Base-by-base conservation (phyloP, 1,140 invertebrate species). In the Caenorhabditis tropicalis region DNA sequence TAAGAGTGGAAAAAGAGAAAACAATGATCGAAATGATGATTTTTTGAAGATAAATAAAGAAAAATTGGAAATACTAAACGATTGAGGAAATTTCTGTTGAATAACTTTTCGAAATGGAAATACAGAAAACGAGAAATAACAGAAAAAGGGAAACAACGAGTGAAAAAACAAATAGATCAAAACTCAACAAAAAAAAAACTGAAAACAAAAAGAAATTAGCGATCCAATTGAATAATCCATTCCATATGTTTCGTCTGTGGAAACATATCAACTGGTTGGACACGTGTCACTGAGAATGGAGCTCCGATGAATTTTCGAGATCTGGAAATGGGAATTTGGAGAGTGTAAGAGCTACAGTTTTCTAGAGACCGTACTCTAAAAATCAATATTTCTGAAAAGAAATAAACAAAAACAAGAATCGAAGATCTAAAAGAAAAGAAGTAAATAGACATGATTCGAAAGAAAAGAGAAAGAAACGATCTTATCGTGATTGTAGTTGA, bases 231-330 rank as follows among this genome's bases (percentile, higher is more conserved):
- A 74, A 91, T 79, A 46, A 91, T 88, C 90, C 90, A 91, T 51
- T 91, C 90, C 65, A 88, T 86, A 82, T 91, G 90, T 19, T 83
- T 80, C 7, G 90, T 91, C 43, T 90, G 85, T 2, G 90, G 90
- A 81, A 91, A 91, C 87, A 91, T 88, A 56, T 91, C 90, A 4
- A 91, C 90, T 19, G 90, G 90, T 65, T 88, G 87, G 31, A 91
- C 91, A 12, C 24, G 27, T 10, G 58, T 83, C 21, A 91, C 53
- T 27, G 46, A 74, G 79, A 91, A 91, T 27, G 90, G 87, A 10
- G 82, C 74, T n/a, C 90, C 90, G 33, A 93, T 92, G 88, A 95
- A 94, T 19, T 94, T 94, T 91, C 96, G 96, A 0, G 96, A 96
- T 70, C 83, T 84, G 49, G 19, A 84, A 79, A 84, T 27, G 21